phyloP scores from a whole-genome alignment of 1,140 invertebrate species.

The Cyclina sinensis region DNA sequence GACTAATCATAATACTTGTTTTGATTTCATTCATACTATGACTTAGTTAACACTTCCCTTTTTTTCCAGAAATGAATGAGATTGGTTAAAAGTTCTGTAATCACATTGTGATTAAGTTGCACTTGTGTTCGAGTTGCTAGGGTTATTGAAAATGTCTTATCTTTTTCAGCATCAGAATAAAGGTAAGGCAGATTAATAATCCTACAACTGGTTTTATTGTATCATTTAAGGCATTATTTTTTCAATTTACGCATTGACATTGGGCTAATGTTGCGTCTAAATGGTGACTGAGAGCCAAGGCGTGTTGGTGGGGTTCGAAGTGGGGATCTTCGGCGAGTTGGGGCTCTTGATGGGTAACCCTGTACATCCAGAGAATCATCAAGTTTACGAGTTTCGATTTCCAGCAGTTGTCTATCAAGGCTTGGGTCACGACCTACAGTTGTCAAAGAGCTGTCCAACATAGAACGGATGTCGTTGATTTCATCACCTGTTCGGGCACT shows the following conservation, averaged over 20 bases:
- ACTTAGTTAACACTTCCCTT: constrained; percentile 4
- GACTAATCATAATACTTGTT: background rate
- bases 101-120: background rate
- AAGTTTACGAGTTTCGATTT: constrained; percentile 94
- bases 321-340: constrained; percentile 81
- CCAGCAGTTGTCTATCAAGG: constrained; percentile 89
- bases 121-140: background rate
- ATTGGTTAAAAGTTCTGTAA: constrained; percentile 11
- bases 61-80: background rate
- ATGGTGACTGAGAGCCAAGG: constrained; percentile 24
- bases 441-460: constrained; percentile 93
- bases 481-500: constrained; percentile 94
- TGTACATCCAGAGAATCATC: constrained; percentile 87
- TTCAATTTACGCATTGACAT: constrained; percentile 52
- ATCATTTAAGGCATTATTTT: constrained; percentile 35
- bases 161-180: background rate
- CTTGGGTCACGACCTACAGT: constrained; percentile 94
- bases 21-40: background rate
- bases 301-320: constrained; percentile 79
- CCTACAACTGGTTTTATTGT: background rate
- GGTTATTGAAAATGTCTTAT: background rate
- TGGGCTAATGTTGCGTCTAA: constrained; percentile 52
- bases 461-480: constrained; percentile 92
- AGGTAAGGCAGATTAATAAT: background rate
- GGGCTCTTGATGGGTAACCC: constrained; percentile 61